These are phyloP conservation scores for Stomorhina lunata DNA, from an alignment of 2,888 invertebrate species.

Conservation along the genomic window DNA sequence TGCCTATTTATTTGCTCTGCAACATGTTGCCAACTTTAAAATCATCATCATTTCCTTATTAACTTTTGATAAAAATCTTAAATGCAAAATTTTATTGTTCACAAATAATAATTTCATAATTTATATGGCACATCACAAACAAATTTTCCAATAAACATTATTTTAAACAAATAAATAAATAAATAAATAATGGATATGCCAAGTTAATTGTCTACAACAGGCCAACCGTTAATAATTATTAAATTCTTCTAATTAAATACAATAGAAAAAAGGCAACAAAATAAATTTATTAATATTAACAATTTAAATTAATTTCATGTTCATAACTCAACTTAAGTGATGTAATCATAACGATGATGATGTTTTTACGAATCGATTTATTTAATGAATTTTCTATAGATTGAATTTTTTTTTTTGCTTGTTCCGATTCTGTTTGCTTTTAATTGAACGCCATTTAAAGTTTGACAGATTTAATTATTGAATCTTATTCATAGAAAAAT, in stretches of 20 bases:
- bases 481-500: too few species aligned
- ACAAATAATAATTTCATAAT: slow-evolving; percentile 31
- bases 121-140: slow-evolving; percentile 20
- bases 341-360: slow-evolving; percentile 44
- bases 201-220: slow-evolving; percentile 14
- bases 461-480: slow-evolving; percentile 69
- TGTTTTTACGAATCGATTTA: slow-evolving; percentile 15
- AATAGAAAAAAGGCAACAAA: background rate
- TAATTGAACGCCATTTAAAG: slow-evolving; percentile 67
- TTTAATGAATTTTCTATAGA: slow-evolving; percentile 63
- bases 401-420: slow-evolving; percentile 5
- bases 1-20: background rate
- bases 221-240: slow-evolving; percentile 46
- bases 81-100: slow-evolving; percentile 19
- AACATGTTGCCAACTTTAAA: too few species aligned
- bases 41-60: slow-evolving; percentile 11
- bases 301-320: slow-evolving; percentile 49
- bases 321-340: slow-evolving; percentile 36
- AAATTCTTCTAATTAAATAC: slow-evolving; percentile 41
- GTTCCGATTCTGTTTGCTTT: slow-evolving; percentile 58
- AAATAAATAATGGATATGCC: slow-evolving; percentile 13
- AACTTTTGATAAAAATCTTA: slow-evolving; percentile 4
- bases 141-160: slow-evolving; percentile 11
- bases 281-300: background rate
- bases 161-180: background rate